Evolutionary conservation across 2,113 vertebrate genomes (phyloP), one percentile per base, ranked within the genome.

Genomic region (Rhynchopsitta pachyrhyncha): DNA sequence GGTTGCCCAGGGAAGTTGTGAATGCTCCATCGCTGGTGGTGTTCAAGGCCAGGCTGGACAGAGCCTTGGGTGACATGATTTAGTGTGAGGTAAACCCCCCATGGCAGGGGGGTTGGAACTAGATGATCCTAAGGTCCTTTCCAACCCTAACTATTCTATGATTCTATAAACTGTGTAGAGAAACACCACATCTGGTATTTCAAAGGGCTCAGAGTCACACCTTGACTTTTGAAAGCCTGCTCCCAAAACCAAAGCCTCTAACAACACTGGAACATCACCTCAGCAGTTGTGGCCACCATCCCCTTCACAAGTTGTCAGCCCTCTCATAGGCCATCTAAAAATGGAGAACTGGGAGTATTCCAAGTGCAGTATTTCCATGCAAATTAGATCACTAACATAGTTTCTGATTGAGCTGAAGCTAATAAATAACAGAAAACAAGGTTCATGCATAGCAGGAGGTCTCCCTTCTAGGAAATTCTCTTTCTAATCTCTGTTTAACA

Each of bases 261-360:
- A 60, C 10, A 6, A 19, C 0, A 0, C 50, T 28, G 59, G 57
- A 71, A 41, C 76, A 5, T 37, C 52, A 10, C 27, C 7, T 2
- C 2, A 19, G 25, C 19, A 19, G 37, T 27, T 24, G 19, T 9
- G n/a, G 27, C 29, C 47, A 13, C 20, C 52, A 25, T 3, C 19
- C 42, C 55, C 74, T 60, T 47, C 44, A 11, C 1, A 1, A 8
- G 68, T 9, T 7, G 24, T 16, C 75, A 68, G 46, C 46, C 27
- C 0, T 0, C 64, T 35, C 44, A 17, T 44, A 15, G 50, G n/a
- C 31, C 0, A 0, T 49, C 59, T 35, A 39, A 12, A 81, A 64
- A 14, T 0, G 24, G 76, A 71, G 46, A 2, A 18, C 27, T n/a
- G 46, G n/a, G 39, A 71, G 66, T 13, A 24, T 46, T 64, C 33